Base-by-base conservation (phyloP, 2,888 invertebrate species). In the Chelonus formosanus region DNA sequence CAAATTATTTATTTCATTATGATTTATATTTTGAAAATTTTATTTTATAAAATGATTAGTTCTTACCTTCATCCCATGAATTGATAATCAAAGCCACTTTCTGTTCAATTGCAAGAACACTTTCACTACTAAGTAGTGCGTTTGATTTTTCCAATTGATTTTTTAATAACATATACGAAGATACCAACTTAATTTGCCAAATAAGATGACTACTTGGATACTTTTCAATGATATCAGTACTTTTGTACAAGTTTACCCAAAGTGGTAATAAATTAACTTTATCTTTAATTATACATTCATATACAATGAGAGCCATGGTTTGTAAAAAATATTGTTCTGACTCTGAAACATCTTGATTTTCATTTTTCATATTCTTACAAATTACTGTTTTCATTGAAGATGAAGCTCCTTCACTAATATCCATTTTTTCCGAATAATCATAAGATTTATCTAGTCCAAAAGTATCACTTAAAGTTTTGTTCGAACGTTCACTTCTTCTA, bases 211-310 rank as follows among this genome's bases (percentile, higher is more conserved):
- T 82, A 3, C 85, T 87, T 0, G 90, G 88, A 10, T 86, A 83
- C 0, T 82, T 83, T 63, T 85, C 85, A 77, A 90, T 85, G 59
- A 85, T 84, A 73, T 87, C 87, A 70, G 90, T 80, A 70, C 88
- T 88, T 87, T 90, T 86, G 69, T 82, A 78, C 70, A 79, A 76
- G 70, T 89, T 88, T 3, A 92, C 86, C 88, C 93, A 92, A 57
- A 91, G 87, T 1, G 92, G 91, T 71, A 95, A 82, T 20, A 92
- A 88, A 77, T 90, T 90, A 75, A 94, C 85, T 76, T 93, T 92
- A 82, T 95, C 95, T 76, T 90, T 90, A 3, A 92, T 89, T 0
- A 94, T 90, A 62, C 94, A 94, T 80, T 94, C 93, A 76, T 93
- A 93, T 4, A 92, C 90, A 31, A 92, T 86, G 53, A 79, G 81